A percentile compares a stretch with the other conserved stretches of the same genome.
Conservation (phyloP, 2,797 vertebrate genomes). For the Ceryle rudis region DNA sequence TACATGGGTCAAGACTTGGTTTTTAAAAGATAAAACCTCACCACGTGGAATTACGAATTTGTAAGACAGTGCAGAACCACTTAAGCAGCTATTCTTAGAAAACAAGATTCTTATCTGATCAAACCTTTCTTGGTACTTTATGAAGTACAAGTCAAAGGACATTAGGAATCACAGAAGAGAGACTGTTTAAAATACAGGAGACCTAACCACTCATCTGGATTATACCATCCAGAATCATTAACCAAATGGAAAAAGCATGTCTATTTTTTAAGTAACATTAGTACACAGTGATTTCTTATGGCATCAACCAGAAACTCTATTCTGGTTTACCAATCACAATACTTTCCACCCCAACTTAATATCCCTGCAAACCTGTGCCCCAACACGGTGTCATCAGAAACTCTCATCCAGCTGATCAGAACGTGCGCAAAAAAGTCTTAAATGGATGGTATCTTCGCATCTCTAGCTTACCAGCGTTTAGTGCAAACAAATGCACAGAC, state of each 20-base stretch:
- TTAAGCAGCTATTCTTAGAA: constrained; percentile 17
- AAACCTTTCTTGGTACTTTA: constrained; percentile 32
- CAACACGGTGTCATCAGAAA: background rate
- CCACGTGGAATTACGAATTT: background rate
- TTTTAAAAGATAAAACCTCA: constrained; percentile 5
- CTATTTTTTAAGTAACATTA: background rate
- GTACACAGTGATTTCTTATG: background rate
- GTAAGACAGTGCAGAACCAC: background rate
- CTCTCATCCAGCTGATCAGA: background rate
- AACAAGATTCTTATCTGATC: constrained; percentile 19
- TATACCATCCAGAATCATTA: background rate
- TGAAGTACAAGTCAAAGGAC: constrained; percentile 29
- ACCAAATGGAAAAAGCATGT: constrained; percentile 39
- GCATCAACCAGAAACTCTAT: background rate
- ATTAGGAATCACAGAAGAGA: constrained; percentile 1
- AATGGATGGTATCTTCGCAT: background rate
- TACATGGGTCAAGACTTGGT: background rate
- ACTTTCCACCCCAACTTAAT: background rate
- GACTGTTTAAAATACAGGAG: constrained; percentile 11
- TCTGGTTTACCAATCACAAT: background rate
- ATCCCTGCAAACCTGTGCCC: background rate
- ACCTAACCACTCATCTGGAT: background rate
- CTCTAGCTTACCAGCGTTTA: background rate
- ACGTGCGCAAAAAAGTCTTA: background rate
- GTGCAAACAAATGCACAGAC: background rate